Base-by-base conservation (phyloP, 2,888 invertebrate genomes). In the Chaitophorus viminalis region DNA sequence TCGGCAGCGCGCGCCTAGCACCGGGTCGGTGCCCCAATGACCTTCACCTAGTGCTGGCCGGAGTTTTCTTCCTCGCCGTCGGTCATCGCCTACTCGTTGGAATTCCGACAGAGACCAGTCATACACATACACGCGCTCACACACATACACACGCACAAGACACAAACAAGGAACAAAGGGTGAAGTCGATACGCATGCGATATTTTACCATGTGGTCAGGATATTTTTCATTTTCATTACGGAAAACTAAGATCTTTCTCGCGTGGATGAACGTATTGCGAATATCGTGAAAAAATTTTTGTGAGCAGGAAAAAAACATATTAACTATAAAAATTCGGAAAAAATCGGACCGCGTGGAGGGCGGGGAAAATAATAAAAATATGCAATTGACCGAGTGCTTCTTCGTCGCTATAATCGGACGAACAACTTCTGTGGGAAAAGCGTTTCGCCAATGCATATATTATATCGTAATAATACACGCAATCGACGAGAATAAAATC, bases 11-110 rank as follows among this genome's bases (percentile, higher is more conserved):
- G 21, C 39, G 11, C 36, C n/a, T 36, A 36, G 2, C 36, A 29
- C 0, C 52, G 54, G 83, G 60, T 74, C 52, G 52, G 31, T 46
- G 82, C 29, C 74, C 83, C 83, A 36, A 36, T 83, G 83, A 83
- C 83, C 83, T 83, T 83, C 46, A 39, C 76, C 76, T n/a, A n/a
- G 68, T 25, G 76, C 76, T 21, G 36, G 77, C 52, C 52, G 29
- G 33, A 75, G 36, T 39, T 39, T 68, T 65, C 81, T 65, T 68
- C 81, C 18, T 68, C 39, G 18, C 31, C 39, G 39, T 31, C 68
- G 21, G 39, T n/a, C 29, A 33, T 29, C 54, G 33, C 36, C 75
- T 36, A 36, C 33, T 83, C 83, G 60, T 25, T 75, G 74, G 54
- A 75, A 83, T 83, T 83, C 83, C 74, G 21, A 18, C n/a, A 8